Percentiles rank a stretch among this genome's conserved stretches.
Evolutionary conservation across 2,888 invertebrate genomes (phyloP).

Genomic region (Hemicrepidius hirtus): DNA sequence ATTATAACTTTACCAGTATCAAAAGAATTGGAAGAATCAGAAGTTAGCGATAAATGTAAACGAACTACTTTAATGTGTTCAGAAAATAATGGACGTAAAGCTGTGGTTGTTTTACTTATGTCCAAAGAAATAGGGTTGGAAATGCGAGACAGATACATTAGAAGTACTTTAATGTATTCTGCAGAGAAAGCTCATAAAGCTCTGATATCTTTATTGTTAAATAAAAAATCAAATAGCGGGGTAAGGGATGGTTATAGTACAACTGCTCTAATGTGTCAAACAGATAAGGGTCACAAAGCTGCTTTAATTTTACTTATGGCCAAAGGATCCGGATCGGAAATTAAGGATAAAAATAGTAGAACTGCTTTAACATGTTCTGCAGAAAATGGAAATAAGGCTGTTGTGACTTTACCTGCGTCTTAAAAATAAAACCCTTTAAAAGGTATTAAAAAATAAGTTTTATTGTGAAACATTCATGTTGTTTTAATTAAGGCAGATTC

Average conservation of each 20-base stretch:
- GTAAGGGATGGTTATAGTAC: neutral
- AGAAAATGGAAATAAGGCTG: constrained; percentile 2
- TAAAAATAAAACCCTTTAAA: too few relatives aligned
- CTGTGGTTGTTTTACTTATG: neutral
- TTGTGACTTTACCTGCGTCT: neutral
- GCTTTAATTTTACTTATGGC: neutral
- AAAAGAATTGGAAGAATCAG: constrained; percentile 4
- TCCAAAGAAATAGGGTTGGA: neutral
- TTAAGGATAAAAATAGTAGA: constrained; percentile 1
- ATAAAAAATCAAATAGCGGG: neutral
- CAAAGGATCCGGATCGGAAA: neutral
- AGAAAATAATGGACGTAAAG: neutral
- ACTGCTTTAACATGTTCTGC: constrained; percentile 7
- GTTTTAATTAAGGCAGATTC: too few relatives aligned
- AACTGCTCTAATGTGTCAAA: constrained; percentile 7
- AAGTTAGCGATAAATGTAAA: neutral
- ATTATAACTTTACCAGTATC: neutral
- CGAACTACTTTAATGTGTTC: constrained; percentile 7
- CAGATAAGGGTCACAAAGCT: constrained; percentile 4
- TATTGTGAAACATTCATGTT: too few relatives aligned
- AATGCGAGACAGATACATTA: constrained; percentile 2
- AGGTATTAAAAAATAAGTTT: too few relatives aligned
- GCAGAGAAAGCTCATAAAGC: constrained; percentile 12
- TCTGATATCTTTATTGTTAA: neutral
- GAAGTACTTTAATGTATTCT: constrained; percentile 14